Conservation (phyloP, 2,113 vertebrate genomes). For the Pseudorasbora parva region DNA sequence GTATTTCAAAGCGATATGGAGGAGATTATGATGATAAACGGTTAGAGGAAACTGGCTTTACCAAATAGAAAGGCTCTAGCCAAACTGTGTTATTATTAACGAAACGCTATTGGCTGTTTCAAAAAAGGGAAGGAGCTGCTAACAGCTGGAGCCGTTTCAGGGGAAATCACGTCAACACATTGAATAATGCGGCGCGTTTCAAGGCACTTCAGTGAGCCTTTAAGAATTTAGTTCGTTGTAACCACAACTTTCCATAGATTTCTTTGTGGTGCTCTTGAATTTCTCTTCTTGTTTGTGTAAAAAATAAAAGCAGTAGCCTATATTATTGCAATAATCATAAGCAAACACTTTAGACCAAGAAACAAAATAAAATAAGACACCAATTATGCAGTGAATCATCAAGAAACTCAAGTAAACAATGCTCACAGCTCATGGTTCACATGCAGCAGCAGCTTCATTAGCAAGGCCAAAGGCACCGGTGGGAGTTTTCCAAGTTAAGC, state of each 20-base stretch:
- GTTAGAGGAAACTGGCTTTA: too few species aligned
- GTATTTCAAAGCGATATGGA: too few species aligned
- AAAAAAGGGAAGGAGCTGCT: too few species aligned
- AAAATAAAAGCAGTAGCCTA: background rate
- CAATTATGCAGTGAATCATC: slow-evolving; percentile 10
- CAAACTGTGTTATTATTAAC: too few species aligned
- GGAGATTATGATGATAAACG: too few species aligned
- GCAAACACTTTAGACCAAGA: background rate
- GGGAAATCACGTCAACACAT: too few species aligned
- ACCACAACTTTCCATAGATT: background rate
- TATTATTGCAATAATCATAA: slow-evolving; percentile 1
- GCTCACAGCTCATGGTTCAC: background rate
- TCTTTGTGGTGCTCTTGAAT: background rate
- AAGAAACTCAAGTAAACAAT: background rate
- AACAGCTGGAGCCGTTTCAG: too few species aligned
- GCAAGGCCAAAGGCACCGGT: slow-evolving; percentile 2
- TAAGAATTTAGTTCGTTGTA: background rate
- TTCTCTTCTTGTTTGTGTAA: background rate
- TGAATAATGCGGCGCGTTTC: too few species aligned
- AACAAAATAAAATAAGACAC: background rate
- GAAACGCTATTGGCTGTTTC: too few species aligned
- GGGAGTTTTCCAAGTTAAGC: background rate
- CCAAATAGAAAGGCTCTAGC: too few species aligned
- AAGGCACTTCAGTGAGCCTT: too few species aligned
- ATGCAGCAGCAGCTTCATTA: slow-evolving; percentile 3